Evolutionary conservation across 2,888 invertebrate genomes (phyloP).

Genomic region (Drosophila subquinaria): DNA sequence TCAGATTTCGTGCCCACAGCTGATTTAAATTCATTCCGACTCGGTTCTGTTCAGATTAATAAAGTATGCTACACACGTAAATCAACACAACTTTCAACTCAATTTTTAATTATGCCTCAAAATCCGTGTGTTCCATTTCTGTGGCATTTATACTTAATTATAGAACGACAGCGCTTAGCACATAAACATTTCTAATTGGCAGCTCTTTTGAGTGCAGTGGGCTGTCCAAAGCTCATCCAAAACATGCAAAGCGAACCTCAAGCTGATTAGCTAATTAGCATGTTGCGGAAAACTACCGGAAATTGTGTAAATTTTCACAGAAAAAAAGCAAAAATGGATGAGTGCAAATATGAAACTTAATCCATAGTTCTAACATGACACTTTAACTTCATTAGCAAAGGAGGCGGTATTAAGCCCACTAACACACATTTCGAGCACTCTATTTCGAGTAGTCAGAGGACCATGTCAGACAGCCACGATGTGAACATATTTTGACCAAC

Average conservation of each 20-base stretch:
- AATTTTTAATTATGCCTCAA: neutral
- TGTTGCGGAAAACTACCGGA: constrained; percentile 20
- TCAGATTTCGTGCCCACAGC: too few species aligned
- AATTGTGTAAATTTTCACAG: constrained; percentile 5
- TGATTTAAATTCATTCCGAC: neutral
- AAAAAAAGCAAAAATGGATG: neutral
- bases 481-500: constrained; percentile 3
- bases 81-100: neutral
- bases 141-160: constrained; percentile 20
- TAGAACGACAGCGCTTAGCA: constrained; percentile 13
- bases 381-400: constrained; percentile 18
- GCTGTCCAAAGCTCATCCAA: neutral
- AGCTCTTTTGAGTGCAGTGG: constrained; percentile 10
- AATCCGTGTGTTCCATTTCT: constrained; percentile 1
- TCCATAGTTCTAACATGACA: constrained; percentile 26
- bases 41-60: neutral
- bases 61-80: neutral
- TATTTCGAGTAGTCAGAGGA: too few species aligned
- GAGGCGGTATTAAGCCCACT: neutral
- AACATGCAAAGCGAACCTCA: constrained; percentile 14
- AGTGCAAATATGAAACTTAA: constrained; percentile 36
- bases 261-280: constrained; percentile 54
- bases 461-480: constrained; percentile 4
- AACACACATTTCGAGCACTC: constrained; percentile 30
- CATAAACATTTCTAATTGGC: constrained; percentile 32